Evolutionary conservation across 2,113 vertebrate species (phyloP).

Genomic region (Corythornis madagascariensis): DNA sequence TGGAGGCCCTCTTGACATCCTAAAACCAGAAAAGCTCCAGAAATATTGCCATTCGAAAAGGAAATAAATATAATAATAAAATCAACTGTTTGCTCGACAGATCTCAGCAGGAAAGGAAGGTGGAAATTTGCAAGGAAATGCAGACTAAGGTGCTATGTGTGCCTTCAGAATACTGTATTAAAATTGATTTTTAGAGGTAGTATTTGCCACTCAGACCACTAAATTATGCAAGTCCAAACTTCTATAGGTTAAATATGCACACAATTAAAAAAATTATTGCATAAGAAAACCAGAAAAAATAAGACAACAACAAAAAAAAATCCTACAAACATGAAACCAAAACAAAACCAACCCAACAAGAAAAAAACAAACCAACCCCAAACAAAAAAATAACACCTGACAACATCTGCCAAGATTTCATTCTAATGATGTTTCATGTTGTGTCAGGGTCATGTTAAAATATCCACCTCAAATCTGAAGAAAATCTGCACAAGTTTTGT

Average conservation of each 20-base stretch:
- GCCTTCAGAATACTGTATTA: background rate
- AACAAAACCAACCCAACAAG: too few species aligned
- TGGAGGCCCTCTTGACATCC: background rate
- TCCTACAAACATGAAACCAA: background rate
- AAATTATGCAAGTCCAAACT: background rate
- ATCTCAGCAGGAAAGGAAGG: background rate
- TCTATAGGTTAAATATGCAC: background rate
- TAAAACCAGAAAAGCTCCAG: background rate
- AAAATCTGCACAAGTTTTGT: background rate
- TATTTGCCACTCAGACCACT: background rate
- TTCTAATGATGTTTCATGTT: background rate
- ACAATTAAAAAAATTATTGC: background rate
- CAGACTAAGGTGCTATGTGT: background rate
- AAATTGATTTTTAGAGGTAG: background rate
- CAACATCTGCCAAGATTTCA: background rate
- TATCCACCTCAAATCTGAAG: background rate
- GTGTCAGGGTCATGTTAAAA: background rate
- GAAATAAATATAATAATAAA: background rate
- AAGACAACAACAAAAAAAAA: background rate
- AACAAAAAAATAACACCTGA: background rate
- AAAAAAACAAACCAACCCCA: too few species aligned
- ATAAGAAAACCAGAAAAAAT: background rate
- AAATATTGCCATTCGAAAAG: background rate
- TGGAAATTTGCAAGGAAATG: background rate
- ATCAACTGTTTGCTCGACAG: background rate